Evolutionary conservation across 92 coral and sea anemone species (phyloP).

Genomic region (Diadumene lineata): DNA sequence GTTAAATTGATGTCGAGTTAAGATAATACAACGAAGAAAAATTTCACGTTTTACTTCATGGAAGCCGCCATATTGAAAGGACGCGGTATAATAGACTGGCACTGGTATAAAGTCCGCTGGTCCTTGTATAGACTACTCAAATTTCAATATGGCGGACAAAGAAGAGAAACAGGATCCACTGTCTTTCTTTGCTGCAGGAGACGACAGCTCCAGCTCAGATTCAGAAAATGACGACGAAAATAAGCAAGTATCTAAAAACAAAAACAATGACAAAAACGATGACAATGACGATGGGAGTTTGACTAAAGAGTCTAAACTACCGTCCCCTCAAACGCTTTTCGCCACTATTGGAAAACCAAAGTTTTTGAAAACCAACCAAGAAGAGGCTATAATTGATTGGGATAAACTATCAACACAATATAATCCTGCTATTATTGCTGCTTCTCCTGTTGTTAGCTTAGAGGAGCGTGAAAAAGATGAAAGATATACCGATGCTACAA

Average conservation of each 20-base stretch:
- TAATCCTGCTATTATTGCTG: slow-evolving; percentile 60
- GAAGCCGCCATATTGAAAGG: slow-evolving; percentile 33
- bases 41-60: background rate
- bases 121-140: background rate
- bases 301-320: slow-evolving; percentile 62
- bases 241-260: slow-evolving; percentile 6
- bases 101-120: slow-evolving; percentile 3
- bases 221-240: slow-evolving; percentile 72
- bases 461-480: slow-evolving; percentile 63
- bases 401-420: slow-evolving; percentile 82
- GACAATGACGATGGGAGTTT: slow-evolving; percentile 5
- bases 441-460: slow-evolving; percentile 75
- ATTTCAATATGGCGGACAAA: slow-evolving; percentile 75
- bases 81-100: slow-evolving; percentile 23
- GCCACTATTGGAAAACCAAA: slow-evolving; percentile 93
- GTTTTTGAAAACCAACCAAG: slow-evolving; percentile 68
- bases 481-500: slow-evolving; percentile 78
- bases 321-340: slow-evolving; percentile 90
- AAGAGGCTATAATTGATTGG: slow-evolving; percentile 81
- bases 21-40: background rate
- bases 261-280: slow-evolving; percentile 5
- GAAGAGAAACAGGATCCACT: slow-evolving; percentile 58
- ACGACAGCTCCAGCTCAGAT: slow-evolving; percentile 80
- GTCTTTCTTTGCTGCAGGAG: slow-evolving; percentile 87
- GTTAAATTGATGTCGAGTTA: background rate